Conservation (phyloP, 1,140 invertebrate species). For the Eumaeus atala region DNA sequence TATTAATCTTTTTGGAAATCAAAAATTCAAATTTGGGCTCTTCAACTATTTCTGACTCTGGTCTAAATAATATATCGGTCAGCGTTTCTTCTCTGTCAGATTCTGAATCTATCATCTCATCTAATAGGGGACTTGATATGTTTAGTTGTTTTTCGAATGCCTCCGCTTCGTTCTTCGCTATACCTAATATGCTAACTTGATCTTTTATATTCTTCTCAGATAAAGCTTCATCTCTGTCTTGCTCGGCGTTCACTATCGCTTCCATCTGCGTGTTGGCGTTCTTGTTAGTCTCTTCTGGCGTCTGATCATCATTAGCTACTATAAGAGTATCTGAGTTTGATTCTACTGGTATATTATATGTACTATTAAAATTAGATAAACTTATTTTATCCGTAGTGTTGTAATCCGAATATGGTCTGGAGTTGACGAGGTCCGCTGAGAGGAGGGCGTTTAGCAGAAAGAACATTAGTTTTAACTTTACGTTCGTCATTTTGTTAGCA, state of each 20-base stretch:
- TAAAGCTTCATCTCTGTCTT: conserved; percentile 51
- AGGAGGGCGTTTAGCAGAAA: conserved; percentile 55
- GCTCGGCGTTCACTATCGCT: conserved; percentile 53
- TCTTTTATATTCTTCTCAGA: conserved; percentile 50
- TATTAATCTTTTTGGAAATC: conserved; percentile 40
- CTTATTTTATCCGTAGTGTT: conserved; percentile 47
- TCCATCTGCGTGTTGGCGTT: conserved; percentile 51
- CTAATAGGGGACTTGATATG: conserved; percentile 58
- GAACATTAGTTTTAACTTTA: conserved; percentile 65
- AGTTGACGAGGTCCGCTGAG: conserved; percentile 49
- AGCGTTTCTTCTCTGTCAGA: conserved; percentile 57
- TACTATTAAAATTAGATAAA: conserved; percentile 40
- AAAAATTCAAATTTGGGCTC: conserved; percentile 56
- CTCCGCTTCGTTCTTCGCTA: conserved; percentile 41
- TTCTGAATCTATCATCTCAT: conserved; percentile 63
- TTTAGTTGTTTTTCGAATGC: conserved; percentile 57
- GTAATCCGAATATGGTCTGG: conserved; percentile 41
- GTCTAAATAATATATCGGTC: conserved; percentile 58
- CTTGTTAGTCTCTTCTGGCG: conserved; percentile 44
- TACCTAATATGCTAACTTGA: conserved; percentile 36
- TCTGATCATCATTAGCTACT: conserved; percentile 51
- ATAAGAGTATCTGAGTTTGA: conserved; percentile 58
- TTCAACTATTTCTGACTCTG: conserved; percentile 45
- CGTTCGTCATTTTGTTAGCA: conserved; percentile 39
- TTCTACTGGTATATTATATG: conserved; percentile 56